These are phyloP conservation scores for Musca vetustissima DNA, from an alignment of 1,140 invertebrate species.

Conservation along the genomic window DNA sequence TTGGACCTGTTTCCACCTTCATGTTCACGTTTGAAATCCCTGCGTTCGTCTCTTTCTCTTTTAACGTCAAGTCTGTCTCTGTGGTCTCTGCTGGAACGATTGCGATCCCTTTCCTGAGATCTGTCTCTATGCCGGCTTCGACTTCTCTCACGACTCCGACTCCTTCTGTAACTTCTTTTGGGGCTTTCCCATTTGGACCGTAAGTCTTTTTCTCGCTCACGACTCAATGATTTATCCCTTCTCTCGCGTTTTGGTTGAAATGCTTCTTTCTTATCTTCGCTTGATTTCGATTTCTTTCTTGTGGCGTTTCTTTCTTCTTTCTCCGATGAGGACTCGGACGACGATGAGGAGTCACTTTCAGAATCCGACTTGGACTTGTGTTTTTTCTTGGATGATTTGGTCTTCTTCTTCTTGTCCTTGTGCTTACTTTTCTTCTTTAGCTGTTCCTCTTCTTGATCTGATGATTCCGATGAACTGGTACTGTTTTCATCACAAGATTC, in stretches of 20 bases:
- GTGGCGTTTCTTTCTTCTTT: not conserved
- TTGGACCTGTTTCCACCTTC: not conserved
- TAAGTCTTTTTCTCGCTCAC: slow-evolving; percentile 4
- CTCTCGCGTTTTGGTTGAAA: not conserved
- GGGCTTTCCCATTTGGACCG: slow-evolving; percentile 29
- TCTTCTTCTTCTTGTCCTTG: slow-evolving; percentile 19
- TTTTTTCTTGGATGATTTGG: slow-evolving; percentile 17
- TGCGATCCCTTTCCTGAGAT: not conserved
- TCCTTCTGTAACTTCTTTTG: not conserved
- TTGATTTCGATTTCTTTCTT: slow-evolving; percentile 16
- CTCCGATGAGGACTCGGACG: not conserved
- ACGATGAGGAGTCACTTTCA: slow-evolving; percentile 4
- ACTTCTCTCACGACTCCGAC: slow-evolving; percentile 16
- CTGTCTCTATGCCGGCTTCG: slow-evolving; percentile 13
- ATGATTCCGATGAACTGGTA: not conserved
- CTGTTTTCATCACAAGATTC: not conserved
- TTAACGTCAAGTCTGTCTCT: not conserved
- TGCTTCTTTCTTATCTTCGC: not conserved
- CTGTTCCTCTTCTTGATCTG: not conserved
- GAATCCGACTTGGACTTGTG: slow-evolving; percentile 7
- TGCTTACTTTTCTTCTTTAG: slow-evolving; percentile 13
- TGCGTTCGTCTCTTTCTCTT: slow-evolving; percentile 6
- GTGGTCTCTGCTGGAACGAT: not conserved
- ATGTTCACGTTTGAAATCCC: not conserved
- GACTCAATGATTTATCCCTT: not conserved